Percentiles rank a stretch among this genome's conserved stretches.
Evolutionary conservation across 2,888 invertebrate genomes (phyloP).

Genomic region (Agrotis clavis): DNA sequence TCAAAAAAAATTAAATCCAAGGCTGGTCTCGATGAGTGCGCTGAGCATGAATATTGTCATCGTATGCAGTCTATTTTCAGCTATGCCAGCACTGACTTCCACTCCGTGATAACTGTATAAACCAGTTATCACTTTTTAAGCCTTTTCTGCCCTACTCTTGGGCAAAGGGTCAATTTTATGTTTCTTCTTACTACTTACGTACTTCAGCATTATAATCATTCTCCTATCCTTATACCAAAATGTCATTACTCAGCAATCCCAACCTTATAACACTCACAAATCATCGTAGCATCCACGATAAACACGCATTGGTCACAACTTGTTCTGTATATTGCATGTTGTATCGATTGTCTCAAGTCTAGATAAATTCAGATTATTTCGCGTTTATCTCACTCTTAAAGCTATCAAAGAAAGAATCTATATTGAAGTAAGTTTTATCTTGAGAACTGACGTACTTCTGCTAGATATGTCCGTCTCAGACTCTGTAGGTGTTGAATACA

Average conservation of each 20-base stretch:
- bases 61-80: background rate
- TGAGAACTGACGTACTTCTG: conserved; percentile 4
- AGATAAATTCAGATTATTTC: conserved; percentile 41
- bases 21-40: too few relatives aligned
- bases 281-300: conserved; percentile 2
- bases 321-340: background rate
- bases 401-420: conserved; percentile 9
- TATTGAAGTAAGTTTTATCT: conserved; percentile 31
- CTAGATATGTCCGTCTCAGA: conserved; percentile 7
- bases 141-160: too few relatives aligned
- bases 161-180: too few relatives aligned
- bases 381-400: conserved; percentile 21
- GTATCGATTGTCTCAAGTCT: conserved; percentile 6
- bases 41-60: background rate
- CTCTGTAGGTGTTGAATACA: background rate
- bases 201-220: too few relatives aligned
- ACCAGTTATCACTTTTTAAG: too few relatives aligned
- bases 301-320: conserved; percentile 20
- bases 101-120: background rate
- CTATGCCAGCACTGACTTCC: background rate
- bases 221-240: too few relatives aligned
- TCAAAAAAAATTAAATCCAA: too few relatives aligned
- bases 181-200: too few relatives aligned
- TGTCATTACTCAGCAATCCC: background rate
- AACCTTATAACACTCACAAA: conserved; percentile 7